These are phyloP conservation scores for Acanthaster planci DNA, from an alignment of 35 echinoderm and acorn worm species.

Conservation along the genomic window DNA sequence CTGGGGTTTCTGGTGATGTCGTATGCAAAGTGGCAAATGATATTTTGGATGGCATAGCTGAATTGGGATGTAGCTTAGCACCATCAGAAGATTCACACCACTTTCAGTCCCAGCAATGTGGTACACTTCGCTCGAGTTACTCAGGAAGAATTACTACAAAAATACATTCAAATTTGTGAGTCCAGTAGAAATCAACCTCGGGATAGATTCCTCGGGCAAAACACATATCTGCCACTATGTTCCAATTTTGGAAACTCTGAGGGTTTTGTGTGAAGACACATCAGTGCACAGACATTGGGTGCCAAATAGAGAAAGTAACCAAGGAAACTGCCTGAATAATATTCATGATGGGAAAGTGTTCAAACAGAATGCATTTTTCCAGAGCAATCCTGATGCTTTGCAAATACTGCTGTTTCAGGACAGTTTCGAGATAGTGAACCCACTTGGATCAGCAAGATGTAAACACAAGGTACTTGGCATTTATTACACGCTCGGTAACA, in stretches of 20 bases:
- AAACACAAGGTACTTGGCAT: conserved; percentile 74
- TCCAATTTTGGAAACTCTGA: conserved; percentile 19
- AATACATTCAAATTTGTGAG: conserved; percentile 1
- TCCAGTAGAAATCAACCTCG: background rate
- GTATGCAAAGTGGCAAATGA: too few relatives aligned
- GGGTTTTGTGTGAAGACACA: background rate
- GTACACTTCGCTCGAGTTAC: too few relatives aligned
- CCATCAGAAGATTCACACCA: too few relatives aligned
- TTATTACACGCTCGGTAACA: conserved; percentile 65
- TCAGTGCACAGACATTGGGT: conserved; percentile 24
- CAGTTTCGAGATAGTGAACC: conserved; percentile 59
- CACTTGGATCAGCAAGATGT: conserved; percentile 49
- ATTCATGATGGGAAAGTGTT: conserved; percentile 10
- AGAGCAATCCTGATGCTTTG: conserved; percentile 35
- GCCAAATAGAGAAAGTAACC: background rate
- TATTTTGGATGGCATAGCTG: too few relatives aligned
- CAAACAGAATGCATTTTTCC: background rate
- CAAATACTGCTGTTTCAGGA: conserved; percentile 35
- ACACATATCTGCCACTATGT: conserved; percentile 9
- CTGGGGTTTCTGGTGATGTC: too few relatives aligned
- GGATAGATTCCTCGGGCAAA: conserved; percentile 3
- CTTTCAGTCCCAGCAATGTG: too few relatives aligned
- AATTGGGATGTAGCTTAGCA: too few relatives aligned
- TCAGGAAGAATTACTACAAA: conserved; percentile 18
- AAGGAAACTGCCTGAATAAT: background rate